phyloP scores from a whole-genome alignment of 2,113 vertebrate species.

The Pituophis catenifer region DNA sequence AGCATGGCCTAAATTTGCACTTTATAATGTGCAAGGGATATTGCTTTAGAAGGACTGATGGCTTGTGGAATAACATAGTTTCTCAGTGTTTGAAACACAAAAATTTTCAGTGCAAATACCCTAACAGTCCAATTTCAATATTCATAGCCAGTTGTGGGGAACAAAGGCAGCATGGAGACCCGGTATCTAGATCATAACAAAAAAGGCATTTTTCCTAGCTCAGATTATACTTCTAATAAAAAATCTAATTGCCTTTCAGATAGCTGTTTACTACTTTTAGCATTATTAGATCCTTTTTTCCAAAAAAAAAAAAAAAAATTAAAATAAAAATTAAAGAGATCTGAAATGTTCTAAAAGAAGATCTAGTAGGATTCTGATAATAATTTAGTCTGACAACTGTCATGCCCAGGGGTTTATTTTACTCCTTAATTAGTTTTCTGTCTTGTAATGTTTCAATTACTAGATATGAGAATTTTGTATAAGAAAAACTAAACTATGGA shows the following conservation, averaged over 20 bases:
- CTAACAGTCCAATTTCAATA: not conserved
- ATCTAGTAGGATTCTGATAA: not conserved
- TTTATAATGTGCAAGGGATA: not conserved
- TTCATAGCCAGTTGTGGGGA: not conserved
- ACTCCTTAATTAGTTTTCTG: constrained; percentile 39
- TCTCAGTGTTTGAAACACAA: not conserved
- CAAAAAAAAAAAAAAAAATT: too few species aligned
- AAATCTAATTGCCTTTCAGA: not conserved
- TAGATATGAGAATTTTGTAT: constrained; percentile 26
- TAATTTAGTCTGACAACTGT: not conserved
- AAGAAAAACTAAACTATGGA: constrained; percentile 17
- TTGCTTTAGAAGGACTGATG: not conserved
- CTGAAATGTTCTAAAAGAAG: constrained; percentile 6
- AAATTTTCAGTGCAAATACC: not conserved
- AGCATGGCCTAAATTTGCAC: not conserved
- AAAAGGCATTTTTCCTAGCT: not conserved
- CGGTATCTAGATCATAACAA: not conserved
- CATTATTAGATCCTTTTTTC: not conserved
- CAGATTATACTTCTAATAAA: not conserved
- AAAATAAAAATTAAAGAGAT: not conserved
- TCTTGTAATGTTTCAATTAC: constrained; percentile 41
- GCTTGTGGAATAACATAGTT: not conserved
- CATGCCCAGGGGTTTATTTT: constrained; percentile 30
- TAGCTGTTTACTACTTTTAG: not conserved
- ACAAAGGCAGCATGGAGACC: not conserved